Percentiles rank a stretch among this genome's conserved stretches.
Conservation (phyloP, 2,797 vertebrate genomes). For the Champsocephalus gunnari region DNA sequence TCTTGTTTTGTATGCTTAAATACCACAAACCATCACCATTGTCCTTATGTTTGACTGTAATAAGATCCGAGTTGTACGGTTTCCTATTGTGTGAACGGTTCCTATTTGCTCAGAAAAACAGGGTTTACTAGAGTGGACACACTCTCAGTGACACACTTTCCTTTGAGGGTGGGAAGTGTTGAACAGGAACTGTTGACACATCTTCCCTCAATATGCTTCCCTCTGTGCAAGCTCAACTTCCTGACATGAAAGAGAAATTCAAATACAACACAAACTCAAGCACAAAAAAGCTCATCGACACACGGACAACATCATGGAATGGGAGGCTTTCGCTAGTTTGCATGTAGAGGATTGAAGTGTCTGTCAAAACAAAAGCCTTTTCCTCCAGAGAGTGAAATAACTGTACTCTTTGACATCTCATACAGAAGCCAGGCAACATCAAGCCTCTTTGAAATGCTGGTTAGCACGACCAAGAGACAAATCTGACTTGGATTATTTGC, state of each 20-base stretch:
- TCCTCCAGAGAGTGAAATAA: neutral
- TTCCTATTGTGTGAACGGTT: slow-evolving; percentile 21
- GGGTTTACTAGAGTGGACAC: slow-evolving; percentile 12
- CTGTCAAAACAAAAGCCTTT: neutral
- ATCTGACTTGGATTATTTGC: slow-evolving; percentile 13
- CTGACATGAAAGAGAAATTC: slow-evolving; percentile 64
- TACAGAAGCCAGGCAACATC: slow-evolving; percentile 10
- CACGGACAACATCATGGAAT: neutral
- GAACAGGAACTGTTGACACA: slow-evolving; percentile 74
- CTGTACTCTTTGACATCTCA: slow-evolving; percentile 3
- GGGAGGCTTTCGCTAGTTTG: neutral
- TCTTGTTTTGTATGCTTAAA: neutral
- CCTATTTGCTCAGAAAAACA: neutral
- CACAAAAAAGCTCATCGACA: neutral
- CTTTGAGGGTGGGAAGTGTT: slow-evolving; percentile 63
- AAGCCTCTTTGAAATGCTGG: neutral
- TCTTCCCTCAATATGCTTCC: slow-evolving; percentile 72
- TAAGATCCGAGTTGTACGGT: slow-evolving; percentile 5
- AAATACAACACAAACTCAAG: slow-evolving; percentile 7
- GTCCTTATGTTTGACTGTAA: neutral
- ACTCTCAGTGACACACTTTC: slow-evolving; percentile 62
- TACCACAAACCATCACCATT: neutral
- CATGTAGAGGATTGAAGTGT: neutral
- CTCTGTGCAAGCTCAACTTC: slow-evolving; percentile 58
- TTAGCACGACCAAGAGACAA: neutral